These are phyloP conservation scores for Tanypteryx hageni DNA, from an alignment of 2,888 invertebrate species.

Conservation along the genomic window DNA sequence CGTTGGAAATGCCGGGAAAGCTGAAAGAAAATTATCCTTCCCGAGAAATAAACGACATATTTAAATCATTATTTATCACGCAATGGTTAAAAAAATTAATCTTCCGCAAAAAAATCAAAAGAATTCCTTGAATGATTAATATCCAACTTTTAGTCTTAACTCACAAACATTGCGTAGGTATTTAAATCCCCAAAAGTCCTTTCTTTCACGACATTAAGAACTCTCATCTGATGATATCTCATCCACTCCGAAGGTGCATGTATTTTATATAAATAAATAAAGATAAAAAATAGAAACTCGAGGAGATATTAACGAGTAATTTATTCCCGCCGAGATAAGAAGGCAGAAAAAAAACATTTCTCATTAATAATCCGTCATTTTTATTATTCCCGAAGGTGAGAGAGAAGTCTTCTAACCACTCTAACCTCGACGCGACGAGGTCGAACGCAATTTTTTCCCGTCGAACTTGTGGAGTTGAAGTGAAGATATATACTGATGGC, in stretches of 20 bases:
- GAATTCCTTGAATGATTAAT: no score
- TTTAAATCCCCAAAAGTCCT: neutral
- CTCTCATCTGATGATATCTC: neutral
- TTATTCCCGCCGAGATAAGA: neutral
- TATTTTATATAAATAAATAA: neutral
- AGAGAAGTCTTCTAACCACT: neutral
- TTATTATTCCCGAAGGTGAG: neutral
- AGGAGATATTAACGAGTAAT: neutral
- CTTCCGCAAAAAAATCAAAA: no score
- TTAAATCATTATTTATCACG: no score
- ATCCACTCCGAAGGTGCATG: neutral
- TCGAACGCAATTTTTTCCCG: neutral
- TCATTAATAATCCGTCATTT: slow-evolving; percentile 25
- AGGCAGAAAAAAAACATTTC: neutral
- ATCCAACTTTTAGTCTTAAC: no score
- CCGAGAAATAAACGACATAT: no score
- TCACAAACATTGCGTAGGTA: no score
- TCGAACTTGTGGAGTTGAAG: slow-evolving; percentile 11
- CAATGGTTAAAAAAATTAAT: no score
- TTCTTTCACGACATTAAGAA: neutral
- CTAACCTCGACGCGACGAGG: neutral
- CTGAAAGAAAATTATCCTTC: no score
- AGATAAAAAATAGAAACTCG: neutral
- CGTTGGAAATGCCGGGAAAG: no score
- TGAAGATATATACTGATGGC: slow-evolving; percentile 25